These are phyloP conservation scores for Tupaia chinensis DNA, from an alignment of 2,113 vertebrate genomes.

Conservation along the genomic window DNA sequence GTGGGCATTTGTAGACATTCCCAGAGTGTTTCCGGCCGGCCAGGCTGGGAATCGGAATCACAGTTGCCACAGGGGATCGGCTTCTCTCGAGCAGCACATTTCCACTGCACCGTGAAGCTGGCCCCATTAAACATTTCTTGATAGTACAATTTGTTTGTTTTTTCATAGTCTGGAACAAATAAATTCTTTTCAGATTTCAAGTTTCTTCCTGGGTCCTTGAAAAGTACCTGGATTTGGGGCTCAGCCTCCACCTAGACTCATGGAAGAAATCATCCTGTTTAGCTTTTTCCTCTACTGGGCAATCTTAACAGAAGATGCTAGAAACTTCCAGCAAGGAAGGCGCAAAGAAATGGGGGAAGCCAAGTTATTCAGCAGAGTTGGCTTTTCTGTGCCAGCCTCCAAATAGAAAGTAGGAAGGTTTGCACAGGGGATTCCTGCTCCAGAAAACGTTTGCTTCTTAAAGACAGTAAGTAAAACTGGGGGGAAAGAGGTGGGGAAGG, in stretches of 20 bases:
- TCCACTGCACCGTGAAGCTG: too few species aligned
- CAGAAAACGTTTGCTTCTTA: not conserved
- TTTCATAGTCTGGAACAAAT: not conserved
- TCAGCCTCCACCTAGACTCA: not conserved
- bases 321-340: not conserved
- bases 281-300: not conserved
- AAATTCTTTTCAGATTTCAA: not conserved
- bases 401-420: not conserved
- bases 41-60: too few species aligned
- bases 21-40: too few species aligned
- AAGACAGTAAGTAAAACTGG: not conserved
- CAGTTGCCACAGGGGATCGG: too few species aligned
- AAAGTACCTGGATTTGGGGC: not conserved
- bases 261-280: not conserved
- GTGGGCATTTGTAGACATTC: too few species aligned
- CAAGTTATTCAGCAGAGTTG: not conserved
- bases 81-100: too few species aligned
- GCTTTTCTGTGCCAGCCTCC: not conserved
- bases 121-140: constrained; percentile 23
- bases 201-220: not conserved
- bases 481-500: not conserved
- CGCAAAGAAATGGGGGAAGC: not conserved
- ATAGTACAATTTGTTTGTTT: constrained; percentile 21
- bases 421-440: not conserved
- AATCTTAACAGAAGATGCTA: not conserved